Evolutionary conservation across 2,797 vertebrate genomes (phyloP), one percentile per base, ranked within the genome.

Genomic region (Hybognathus amarus): DNA sequence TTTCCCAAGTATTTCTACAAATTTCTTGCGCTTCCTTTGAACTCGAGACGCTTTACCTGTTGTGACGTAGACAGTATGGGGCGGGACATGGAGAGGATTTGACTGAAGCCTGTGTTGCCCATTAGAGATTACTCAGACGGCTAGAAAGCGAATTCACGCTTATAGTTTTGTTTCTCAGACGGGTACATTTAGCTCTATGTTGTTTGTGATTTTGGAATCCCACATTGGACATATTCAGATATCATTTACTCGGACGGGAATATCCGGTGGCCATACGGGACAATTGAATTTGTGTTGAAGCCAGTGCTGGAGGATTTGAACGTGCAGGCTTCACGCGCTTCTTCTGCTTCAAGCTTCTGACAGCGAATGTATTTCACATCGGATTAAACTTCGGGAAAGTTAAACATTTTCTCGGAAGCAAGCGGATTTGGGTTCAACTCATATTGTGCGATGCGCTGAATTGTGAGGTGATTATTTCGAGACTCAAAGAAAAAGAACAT

Each of bases 331-430:
- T 59, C 50, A 52, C 42, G 82, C 38, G 75, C 40, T n/a, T 36
- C 61, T 76, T 38, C 8, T 50, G 78, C 67, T 56, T 84, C 11
- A 66, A 73, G 27, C 15, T 42, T 59, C 86, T 76, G 38, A 54
- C 24, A 33, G 47, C 42, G 6, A 56, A 64, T 56, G 59, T 1
- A n/a, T 67, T 45, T 18, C n/a, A 50, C 74, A 13, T 68, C 45
- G 71, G 12, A 33, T 54, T 86, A 18, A 83, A 86, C 80, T 85
- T 84, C 38, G 70, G 71, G 40, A 85, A 86, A 86, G 76, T 87
- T 85, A 15, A 69, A 80, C 69, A 54, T 74, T 63, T 74, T 47
- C 13, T 42, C 18, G 22, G 27, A 78, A 36, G 10, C 38, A 17
- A 7, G 40, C 5, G 18, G 15, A 61, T 69, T 61, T 50, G 0